Base-by-base conservation (phyloP, 2,888 invertebrate genomes). In the Malthinus flaveolus region DNA sequence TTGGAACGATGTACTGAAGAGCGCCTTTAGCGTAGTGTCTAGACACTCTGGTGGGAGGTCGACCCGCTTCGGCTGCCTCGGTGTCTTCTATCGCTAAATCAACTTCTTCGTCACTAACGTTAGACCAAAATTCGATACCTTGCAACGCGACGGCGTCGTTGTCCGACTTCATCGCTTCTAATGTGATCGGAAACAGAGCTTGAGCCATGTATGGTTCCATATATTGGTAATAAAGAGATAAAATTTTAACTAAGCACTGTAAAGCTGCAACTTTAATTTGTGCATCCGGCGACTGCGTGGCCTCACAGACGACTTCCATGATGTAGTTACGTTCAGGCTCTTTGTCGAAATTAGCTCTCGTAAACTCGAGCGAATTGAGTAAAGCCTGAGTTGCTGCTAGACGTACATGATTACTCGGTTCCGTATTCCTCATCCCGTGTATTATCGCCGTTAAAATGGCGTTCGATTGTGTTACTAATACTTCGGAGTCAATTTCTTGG, bases 41-140 rank as follows among this genome's bases (percentile, higher is more conserved):
- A 1, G 97, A 97, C 0, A 94, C 93, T 75, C 95, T 72, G 85
- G 89, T 86, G 12, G 98, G 98, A n/a, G 96, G 91, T 62, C 93
- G 85, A n/a, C 98, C 89, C 70, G 89, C 88, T 78, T 98, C 98
- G 35, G 86, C 85, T 8, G 98, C 97, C 81, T 98, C 98, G 42
- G 91, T 90, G 72, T 93, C 93, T 79, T 97, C 97, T 76, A 97
- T 91, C 1, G 92, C 87, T 65, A 98, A 82, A 80, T 97, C 97
- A 33, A 97, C 95, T 81, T 99, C 99, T 81, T 98, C 99, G 80
- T 99, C 99, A 74, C 98, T 97, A 0, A 99, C 97, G 72, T 97
- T 98, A 3, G 97, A 98, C 99, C 99, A 99, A 81, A 99, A 99
- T 79, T 99, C 99, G 76, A 99, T 98, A 66, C 99, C 99, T 83